Base-by-base conservation (phyloP, 2,888 invertebrate species). In the Andrena bicolor region DNA sequence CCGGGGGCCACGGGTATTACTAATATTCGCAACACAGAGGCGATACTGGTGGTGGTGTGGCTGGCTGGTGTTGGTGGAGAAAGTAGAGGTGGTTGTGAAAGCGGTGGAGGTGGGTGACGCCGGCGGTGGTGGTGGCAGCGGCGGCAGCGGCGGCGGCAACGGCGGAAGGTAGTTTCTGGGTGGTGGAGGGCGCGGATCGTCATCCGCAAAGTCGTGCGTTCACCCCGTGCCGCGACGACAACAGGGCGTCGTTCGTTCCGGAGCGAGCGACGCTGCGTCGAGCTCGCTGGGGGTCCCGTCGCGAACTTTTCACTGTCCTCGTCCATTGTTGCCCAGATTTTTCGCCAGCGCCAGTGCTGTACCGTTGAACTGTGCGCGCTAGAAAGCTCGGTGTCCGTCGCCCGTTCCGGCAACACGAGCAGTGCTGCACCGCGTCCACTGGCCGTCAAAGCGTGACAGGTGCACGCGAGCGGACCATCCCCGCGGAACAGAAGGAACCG, bases 181-280 rank as follows among this genome's bases (percentile, higher is more conserved):
- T 85, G 89, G 90, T 87, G 89, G 90, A 91, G 91, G 91, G 91
- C 80, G 91, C 86, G 91, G 91, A 90, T 91, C 90, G 91, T 86
- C 88, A 87, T 91, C 91, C 92, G 91, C 91, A 91, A 89, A 92
- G 93, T 92, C 92, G 93, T 93, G 93, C 93, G 92, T 92, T 93
- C 93, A 93, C 93, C 93, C 92, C 92, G 92, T 91, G 90, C 90
- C 91, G 91, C 91, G 92, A 91, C 92, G 92, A 91, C 92, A 89
- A 91, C 92, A 92, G 92, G 92, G 92, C 92, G 92, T 92, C 92
- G 92, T 90, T 91, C 90, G 88, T 89, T 85, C 84, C 87, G 85
- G 82, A 79, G 84, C 87, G 87, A 87, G 87, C 89, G 87, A 87
- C 84, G 86, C 80, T 87, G 80, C 82, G 80, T 71, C 84, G 80